These are phyloP conservation scores for Pocillopora damicornis DNA, from an alignment of 64 coral and sea anemone genomes.

Conservation along the genomic window DNA sequence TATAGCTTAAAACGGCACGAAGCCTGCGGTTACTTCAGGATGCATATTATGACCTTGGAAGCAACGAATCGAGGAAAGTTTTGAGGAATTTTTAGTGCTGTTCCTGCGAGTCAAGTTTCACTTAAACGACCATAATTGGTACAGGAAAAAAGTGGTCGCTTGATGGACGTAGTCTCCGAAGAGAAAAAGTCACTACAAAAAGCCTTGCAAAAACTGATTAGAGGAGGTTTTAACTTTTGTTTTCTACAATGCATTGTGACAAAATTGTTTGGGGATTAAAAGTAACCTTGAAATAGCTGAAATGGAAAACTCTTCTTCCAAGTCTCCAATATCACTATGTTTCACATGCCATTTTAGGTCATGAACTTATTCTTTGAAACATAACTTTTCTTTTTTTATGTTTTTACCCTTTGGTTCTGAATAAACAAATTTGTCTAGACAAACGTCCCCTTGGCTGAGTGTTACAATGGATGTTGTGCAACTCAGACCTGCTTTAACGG, in stretches of 20 bases:
- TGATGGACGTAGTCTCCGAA: background rate
- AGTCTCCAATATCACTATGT: too few relatives aligned
- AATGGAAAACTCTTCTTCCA: too few relatives aligned
- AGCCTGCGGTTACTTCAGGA: too few relatives aligned
- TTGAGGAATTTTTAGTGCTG: too few relatives aligned
- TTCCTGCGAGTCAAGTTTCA: too few relatives aligned
- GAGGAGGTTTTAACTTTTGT: background rate
- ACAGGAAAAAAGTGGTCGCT: too few relatives aligned
- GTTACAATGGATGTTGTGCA: constrained; percentile 18
- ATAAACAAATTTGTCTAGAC: background rate
- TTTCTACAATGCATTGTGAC: background rate
- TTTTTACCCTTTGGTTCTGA: background rate
- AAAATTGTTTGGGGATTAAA: background rate
- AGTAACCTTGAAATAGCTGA: too few relatives aligned
- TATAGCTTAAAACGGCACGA: too few relatives aligned
- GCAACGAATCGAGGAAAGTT: background rate
- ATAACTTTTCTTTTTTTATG: background rate
- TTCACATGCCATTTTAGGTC: background rate
- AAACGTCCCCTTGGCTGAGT: background rate
- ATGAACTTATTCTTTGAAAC: background rate
- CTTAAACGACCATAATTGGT: too few relatives aligned
- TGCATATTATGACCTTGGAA: too few relatives aligned
- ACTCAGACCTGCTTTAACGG: background rate
- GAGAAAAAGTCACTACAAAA: too few relatives aligned
- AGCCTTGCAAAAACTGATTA: too few relatives aligned